These are phyloP conservation scores for Tragopan temminckii DNA, from an alignment of 2,797 vertebrate species.

Conservation along the genomic window DNA sequence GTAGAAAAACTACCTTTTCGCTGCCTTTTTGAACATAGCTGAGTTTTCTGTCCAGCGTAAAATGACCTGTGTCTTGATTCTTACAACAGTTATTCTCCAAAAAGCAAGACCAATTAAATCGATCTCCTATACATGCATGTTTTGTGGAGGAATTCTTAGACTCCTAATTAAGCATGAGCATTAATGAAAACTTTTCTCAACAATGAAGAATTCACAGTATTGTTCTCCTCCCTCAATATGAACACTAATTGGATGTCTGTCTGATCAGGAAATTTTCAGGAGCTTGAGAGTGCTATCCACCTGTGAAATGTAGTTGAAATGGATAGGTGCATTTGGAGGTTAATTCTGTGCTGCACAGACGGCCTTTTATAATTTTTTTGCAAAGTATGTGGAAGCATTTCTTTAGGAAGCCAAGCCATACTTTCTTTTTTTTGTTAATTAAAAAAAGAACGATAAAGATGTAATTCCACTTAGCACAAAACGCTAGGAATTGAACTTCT, in stretches of 20 bases:
- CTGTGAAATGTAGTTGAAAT: conserved; percentile 7
- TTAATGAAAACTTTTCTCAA: neutral
- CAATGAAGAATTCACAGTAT: neutral
- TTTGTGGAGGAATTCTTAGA: neutral
- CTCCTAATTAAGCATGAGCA: neutral
- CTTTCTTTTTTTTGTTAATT: neutral
- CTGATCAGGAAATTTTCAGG: neutral
- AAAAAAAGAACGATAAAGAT: neutral
- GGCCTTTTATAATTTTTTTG: neutral
- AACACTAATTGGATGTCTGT: neutral
- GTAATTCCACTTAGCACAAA: neutral
- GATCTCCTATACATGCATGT: neutral
- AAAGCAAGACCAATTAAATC: neutral
- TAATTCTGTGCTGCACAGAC: neutral
- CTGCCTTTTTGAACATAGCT: neutral
- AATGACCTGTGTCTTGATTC: neutral
- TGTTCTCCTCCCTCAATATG: neutral
- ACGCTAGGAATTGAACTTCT: neutral
- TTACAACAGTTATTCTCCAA: neutral
- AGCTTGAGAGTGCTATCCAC: neutral
- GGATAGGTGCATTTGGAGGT: neutral
- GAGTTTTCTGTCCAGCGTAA: neutral
- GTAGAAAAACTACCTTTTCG: neutral
- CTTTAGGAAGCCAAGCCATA: conserved; percentile 4
- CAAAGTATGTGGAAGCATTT: conserved; percentile 6